phyloP scores from a whole-genome alignment of 2,113 vertebrate species.

The Ameiurus melas region DNA sequence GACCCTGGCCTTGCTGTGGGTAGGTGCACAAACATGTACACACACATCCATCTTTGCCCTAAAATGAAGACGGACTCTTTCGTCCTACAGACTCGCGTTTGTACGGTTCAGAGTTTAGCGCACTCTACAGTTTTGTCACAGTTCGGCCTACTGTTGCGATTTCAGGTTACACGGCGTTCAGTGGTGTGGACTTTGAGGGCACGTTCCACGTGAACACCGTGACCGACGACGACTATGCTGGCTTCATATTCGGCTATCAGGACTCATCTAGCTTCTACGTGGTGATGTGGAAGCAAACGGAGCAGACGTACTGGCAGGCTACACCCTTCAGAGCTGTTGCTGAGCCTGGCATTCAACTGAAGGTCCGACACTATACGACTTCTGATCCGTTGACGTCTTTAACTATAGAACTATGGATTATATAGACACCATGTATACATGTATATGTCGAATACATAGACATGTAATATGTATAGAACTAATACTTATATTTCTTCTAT shows the following conservation, averaged over 20 bases:
- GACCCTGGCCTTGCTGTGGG: conserved; percentile 97
- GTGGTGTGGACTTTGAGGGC: conserved; percentile 97
- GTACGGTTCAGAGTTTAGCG: neutral
- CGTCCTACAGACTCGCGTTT: neutral
- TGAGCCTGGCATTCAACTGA: conserved; percentile 96
- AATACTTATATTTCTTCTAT: neutral
- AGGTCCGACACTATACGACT: conserved; percentile 72
- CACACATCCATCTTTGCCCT: neutral
- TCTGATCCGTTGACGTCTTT: neutral
- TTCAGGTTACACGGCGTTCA: conserved; percentile 97
- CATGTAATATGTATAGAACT: neutral
- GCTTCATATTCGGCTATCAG: conserved; percentile 98
- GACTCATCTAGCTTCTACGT: conserved; percentile 98
- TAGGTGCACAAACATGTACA: conserved; percentile 63
- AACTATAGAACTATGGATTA: neutral
- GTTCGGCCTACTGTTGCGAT: neutral
- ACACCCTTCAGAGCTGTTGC: conserved; percentile 96
- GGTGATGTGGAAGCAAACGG: conserved; percentile 99
- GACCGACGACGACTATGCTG: conserved; percentile 96
- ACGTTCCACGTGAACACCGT: conserved; percentile 97
- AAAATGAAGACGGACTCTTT: neutral
- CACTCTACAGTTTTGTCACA: neutral
- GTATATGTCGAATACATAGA: neutral
- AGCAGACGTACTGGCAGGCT: conserved; percentile 99
- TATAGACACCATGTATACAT: neutral